Percentiles rank a stretch among this genome's conserved stretches.
These are phyloP conservation scores for Mesoclemmys tuberculata DNA, from an alignment of 2,113 vertebrate species.

Conservation along the genomic window DNA sequence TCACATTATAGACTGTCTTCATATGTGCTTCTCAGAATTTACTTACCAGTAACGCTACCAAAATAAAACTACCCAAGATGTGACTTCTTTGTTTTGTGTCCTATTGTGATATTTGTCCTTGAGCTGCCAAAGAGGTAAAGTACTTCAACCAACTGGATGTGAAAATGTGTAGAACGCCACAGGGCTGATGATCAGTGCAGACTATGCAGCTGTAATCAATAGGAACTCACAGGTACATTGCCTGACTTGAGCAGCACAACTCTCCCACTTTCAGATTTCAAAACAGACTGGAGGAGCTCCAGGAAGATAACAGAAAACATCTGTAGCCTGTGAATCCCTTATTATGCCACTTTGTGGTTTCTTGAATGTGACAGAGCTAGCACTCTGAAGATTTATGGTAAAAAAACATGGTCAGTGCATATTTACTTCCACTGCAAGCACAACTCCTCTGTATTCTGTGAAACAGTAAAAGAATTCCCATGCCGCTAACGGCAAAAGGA, in stretches of 20 bases:
- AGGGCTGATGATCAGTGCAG: rapidly evolving
- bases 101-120: neutral
- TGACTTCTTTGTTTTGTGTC: neutral
- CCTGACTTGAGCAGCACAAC: rapidly evolving
- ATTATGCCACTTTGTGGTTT: rapidly evolving
- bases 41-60: neutral
- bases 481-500: rapidly evolving
- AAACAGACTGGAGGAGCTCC: neutral
- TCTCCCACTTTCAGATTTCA: rapidly evolving
- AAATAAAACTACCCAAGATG: neutral
- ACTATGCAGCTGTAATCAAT: rapidly evolving
- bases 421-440: rapidly evolving
- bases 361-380: rapidly evolving
- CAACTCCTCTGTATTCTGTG: neutral
- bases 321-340: neutral
- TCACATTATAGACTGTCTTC: neutral
- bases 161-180: rapidly evolving
- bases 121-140: neutral
- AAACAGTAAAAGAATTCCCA: rapidly evolving
- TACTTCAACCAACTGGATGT: rapidly evolving
- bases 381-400: rapidly evolving
- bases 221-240: rapidly evolving
- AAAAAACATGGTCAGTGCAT: rapidly evolving
- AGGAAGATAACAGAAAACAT: rapidly evolving
- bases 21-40: conserved; percentile 8